A percentile compares a stretch with the other conserved stretches of the same genome.
These are phyloP conservation scores for Thera obeliscata DNA, from an alignment of 2,888 invertebrate species.

Conservation along the genomic window DNA sequence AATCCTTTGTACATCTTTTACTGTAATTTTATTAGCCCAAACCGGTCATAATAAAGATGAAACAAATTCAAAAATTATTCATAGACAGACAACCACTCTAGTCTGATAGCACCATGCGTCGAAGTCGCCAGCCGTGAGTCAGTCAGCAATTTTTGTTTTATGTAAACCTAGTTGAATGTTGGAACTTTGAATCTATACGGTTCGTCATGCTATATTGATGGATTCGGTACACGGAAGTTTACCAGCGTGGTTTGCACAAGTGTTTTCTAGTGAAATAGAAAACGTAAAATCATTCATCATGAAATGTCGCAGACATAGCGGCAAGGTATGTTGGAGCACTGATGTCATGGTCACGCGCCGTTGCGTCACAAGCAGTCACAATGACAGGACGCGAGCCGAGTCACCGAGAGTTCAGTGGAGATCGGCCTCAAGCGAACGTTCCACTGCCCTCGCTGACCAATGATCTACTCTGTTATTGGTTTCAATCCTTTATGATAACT, in stretches of 20 bases:
- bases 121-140: conserved; percentile 39
- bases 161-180: too few species aligned
- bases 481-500: not conserved
- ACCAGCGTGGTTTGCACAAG: conserved; percentile 39
- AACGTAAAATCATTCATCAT: conserved; percentile 59
- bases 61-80: conserved; percentile 32
- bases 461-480: conserved; percentile 44
- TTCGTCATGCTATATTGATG: conserved; percentile 34
- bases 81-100: conserved; percentile 29
- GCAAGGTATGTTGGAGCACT: conserved; percentile 51
- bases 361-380: conserved; percentile 62
- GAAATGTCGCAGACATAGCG: conserved; percentile 59
- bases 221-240: conserved; percentile 34
- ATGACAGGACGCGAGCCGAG: conserved; percentile 39
- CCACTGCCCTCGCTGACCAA: conserved; percentile 61
- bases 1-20: not conserved
- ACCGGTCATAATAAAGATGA: conserved; percentile 1
- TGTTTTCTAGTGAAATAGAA: conserved; percentile 56
- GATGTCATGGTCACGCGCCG: conserved; percentile 76
- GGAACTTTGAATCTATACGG: conserved; percentile 24
- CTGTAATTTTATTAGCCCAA: not conserved
- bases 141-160: conserved; percentile 22
- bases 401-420: conserved; percentile 41
- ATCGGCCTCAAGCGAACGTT: conserved; percentile 49
- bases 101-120: conserved; percentile 37